Conservation (phyloP, 2,113 vertebrate genomes). For the Calidris pugnax region DNA sequence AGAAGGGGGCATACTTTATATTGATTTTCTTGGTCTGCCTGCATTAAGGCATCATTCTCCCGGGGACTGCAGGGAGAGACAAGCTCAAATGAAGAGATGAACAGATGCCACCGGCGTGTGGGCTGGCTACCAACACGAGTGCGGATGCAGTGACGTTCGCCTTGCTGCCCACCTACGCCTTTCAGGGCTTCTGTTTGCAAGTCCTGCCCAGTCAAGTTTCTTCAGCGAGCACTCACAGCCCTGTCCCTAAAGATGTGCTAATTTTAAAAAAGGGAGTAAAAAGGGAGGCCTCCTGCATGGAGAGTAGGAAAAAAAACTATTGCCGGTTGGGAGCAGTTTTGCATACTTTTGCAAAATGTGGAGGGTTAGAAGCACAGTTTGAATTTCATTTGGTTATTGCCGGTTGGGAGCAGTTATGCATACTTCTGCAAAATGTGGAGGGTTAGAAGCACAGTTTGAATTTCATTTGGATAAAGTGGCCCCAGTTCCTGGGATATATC, state of each 20-base stretch:
- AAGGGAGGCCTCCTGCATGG: not conserved
- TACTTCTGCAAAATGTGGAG: not conserved
- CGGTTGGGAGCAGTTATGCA: fast-evolving
- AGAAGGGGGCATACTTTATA: conserved; percentile 21
- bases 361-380: not conserved
- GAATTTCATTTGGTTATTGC: not conserved
- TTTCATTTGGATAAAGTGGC: not conserved
- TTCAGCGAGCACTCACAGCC: not conserved
- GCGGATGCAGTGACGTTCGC: conserved; percentile 47
- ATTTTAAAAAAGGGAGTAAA: not conserved
- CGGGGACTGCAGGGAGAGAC: conserved; percentile 5
- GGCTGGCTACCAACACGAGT: conserved; percentile 47
- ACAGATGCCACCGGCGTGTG: conserved; percentile 34
- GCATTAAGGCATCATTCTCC: conserved; percentile 41
- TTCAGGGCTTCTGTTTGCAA: conserved; percentile 53
- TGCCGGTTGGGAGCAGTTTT: fast-evolving
- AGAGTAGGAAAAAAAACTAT: not conserved
- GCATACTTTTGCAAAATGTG: not conserved
- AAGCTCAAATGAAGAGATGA: conserved; percentile 6
- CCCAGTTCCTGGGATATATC: not conserved
- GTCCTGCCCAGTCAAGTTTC: not conserved
- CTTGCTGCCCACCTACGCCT: conserved; percentile 44
- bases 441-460: not conserved
- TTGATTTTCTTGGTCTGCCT: conserved; percentile 55
- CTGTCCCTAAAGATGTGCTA: not conserved